Evolutionary conservation across 2,113 vertebrate species (phyloP).

Genomic region (Cryptomyrus ogoouensis): DNA sequence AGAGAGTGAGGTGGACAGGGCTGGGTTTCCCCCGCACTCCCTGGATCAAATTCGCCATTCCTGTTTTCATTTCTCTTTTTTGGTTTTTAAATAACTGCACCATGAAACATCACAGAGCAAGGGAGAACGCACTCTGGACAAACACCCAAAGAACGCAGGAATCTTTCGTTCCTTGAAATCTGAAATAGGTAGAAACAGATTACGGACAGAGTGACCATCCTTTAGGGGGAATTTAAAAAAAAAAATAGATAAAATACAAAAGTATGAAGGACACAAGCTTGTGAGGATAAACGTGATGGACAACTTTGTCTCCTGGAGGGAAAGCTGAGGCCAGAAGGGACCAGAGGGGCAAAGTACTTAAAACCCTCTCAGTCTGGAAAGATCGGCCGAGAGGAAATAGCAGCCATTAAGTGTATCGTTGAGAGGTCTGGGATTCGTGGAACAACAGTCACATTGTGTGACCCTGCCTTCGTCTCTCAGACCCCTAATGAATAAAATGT

Average conservation of each 20-base stretch:
- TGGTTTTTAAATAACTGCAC: too few relatives aligned
- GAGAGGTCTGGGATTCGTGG: constrained; percentile 31
- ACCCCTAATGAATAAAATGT: constrained; percentile 32
- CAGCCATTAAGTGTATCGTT: constrained; percentile 38
- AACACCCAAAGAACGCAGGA: neutral
- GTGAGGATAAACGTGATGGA: neutral
- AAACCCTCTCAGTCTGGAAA: constrained; percentile 34
- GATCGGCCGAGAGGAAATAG: constrained; percentile 36
- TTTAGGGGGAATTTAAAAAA: constrained; percentile 25
- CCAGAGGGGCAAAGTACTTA: constrained; percentile 22
- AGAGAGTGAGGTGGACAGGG: neutral
- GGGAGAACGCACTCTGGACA: neutral
- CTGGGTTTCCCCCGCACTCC: neutral
- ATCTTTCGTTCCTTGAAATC: neutral
- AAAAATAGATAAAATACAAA: neutral
- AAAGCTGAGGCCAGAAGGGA: constrained; percentile 6
- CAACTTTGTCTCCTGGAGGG: neutral
- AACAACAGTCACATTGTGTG: constrained; percentile 44
- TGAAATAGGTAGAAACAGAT: neutral
- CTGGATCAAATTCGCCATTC: neutral
- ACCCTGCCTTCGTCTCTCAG: constrained; percentile 13
- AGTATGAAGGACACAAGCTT: constrained; percentile 27
- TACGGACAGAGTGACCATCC: neutral
- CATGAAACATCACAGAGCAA: neutral
- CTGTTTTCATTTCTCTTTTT: neutral